Evolutionary conservation across 2,113 vertebrate species (phyloP), one percentile per base, ranked within the genome.

Genomic region (Cygnus atratus): DNA sequence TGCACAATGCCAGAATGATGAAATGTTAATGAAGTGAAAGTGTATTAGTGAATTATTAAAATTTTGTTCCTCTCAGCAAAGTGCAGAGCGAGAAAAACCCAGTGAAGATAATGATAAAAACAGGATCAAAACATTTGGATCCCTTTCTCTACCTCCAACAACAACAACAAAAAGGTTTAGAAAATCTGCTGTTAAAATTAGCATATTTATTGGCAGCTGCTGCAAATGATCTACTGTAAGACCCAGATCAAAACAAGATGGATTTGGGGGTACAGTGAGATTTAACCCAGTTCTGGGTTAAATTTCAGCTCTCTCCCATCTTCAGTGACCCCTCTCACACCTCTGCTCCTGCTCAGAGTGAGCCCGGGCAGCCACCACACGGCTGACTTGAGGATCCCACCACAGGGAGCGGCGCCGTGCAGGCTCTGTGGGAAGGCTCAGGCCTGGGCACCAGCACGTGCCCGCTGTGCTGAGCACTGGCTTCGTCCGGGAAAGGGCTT

Each of bases 31-130:
- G 96, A 97, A 97, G 94, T 91, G 92, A 93, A 96, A 97, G 96
- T 77, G 88, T 96, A 97, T 97, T 93, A 96, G 93, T 91, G 94
- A 96, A 94, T 95, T 94, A 90, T 97, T 97, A 94, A 97, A 89
- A 97, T 91, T 92, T 95, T 43, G 3, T 54, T 94, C 92, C 72
- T 87, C 90, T 97, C 95, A 77, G 80, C 94, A 93, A 93, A 95
- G 81, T 71, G 48, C 11, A 73, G 84, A 91, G 74, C 70, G 90
- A 92, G 93, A 93, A 93, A 95, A 94, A 92, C 28, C 90, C 86
- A 76, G 86, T 63, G 57, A 94, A 92, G 92, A 87, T 81, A 92
- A 91, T 46, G 74, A 95, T 59, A 96, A 95, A 96, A 96, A 94
- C 84, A 96, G 87, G 77, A 96, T 95, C 86, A 93, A 97, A 96